phyloP scores from a whole-genome alignment of 2,113 vertebrate species.

The Terrapene triunguis region DNA sequence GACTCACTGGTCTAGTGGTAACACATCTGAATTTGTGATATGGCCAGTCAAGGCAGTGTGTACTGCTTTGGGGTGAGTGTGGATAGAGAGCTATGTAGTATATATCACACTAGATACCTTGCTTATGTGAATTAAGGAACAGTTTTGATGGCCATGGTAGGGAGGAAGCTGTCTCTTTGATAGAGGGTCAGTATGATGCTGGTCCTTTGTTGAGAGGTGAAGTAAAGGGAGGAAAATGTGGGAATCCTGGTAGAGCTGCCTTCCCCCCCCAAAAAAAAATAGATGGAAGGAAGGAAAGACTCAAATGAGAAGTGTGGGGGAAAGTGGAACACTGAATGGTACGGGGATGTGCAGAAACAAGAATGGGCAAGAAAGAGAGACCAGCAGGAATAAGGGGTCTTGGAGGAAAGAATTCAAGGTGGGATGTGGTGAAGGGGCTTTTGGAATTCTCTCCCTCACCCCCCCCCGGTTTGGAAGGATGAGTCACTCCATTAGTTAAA shows the following conservation, averaged over 20 bases:
- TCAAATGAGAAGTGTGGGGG: neutral
- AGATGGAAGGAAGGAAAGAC: neutral
- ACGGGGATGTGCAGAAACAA: neutral
- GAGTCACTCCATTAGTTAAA: neutral
- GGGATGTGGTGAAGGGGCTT: neutral
- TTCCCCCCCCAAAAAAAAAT: neutral
- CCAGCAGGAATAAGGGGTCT: neutral
- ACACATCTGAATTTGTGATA: neutral
- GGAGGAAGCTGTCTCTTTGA: neutral
- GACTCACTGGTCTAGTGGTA: fast-evolving
- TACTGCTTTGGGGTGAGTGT: neutral
- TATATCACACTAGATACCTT: neutral
- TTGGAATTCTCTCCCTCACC: neutral
- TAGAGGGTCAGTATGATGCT: neutral
- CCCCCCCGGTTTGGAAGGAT: neutral
- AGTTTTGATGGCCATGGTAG: neutral
- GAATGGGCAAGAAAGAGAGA: fast-evolving
- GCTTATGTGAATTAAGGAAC: neutral
- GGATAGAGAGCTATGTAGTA: neutral
- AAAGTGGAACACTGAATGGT: neutral
- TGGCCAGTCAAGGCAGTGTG: neutral
- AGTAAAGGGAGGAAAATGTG: neutral
- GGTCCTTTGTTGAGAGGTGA: neutral
- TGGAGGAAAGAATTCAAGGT: neutral
- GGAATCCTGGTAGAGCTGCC: neutral